Base-by-base conservation (phyloP, 1,140 invertebrate genomes). In the Ctenoplectra terminalis region DNA sequence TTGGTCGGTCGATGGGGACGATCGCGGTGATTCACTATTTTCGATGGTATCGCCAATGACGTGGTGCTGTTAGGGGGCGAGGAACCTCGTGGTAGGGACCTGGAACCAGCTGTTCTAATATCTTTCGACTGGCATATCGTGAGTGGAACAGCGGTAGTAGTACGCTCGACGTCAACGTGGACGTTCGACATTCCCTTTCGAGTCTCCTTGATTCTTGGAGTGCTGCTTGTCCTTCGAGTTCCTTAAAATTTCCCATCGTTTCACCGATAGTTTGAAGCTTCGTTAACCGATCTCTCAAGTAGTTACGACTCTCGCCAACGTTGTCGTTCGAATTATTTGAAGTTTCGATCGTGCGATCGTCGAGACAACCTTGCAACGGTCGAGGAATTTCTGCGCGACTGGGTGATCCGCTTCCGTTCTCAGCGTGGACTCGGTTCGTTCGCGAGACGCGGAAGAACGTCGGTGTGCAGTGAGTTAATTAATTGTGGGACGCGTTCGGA, bases 71-170 rank as follows among this genome's bases (percentile, higher is more conserved):
- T 26, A 40, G 43, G 37, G 34, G 64, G 40, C 54, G 64, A 56
- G 20, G 56, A 67, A 52, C 54, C 71, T 67, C 71, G 74, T 87
- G 86, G 86, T 87, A 87, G 86, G 86, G 86, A 87, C 78, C 75
- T 82, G 74, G 58, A 73, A 85, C 74, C 82, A 84, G 63, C 83
- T 85, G 86, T 87, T 84, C 84, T 84, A 70, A 87, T 87, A 74
- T 87, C 86, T 79, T 85, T 73, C 82, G 75, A 77, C 64, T 46
- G 61, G 74, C 75, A 73, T 78, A 82, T 87, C 74, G 85, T 64
- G 74, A 79, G 64, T 79, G 73, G 43, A 77, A 82, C 70, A 66
- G 74, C 74, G 56, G 48, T 85, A 88, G 86, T 88, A 80, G 76
- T 78, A 88, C 86, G 56, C 23, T 66, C 85, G 79, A 82, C 85